Base-by-base conservation (phyloP, 2,888 invertebrate species). In the Congeria kusceri region DNA sequence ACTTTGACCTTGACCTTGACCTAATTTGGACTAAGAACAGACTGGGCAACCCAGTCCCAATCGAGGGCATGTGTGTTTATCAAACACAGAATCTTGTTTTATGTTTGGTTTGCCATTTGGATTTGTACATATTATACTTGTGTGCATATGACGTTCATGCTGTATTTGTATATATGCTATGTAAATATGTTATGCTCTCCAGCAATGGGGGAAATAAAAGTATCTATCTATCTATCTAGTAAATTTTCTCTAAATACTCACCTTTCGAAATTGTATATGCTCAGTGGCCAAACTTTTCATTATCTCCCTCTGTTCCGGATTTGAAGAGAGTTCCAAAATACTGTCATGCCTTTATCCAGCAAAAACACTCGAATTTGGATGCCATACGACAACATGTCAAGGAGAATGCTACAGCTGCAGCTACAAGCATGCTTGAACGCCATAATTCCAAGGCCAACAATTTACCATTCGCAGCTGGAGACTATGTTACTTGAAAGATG, bases 181-280 rank as follows among this genome's bases (percentile, higher is more conserved):
- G 4, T 4, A 9, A 9, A 32, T 9, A 9, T 32, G 32, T 9
- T 32, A 32, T 32, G 32, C 32, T 32, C 32, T 32, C 5, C 32
- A 32, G 9, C 9, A 32, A 32, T 9, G 4, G 32, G 4, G 32
- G 4, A 32, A 32, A 32, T 9, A 32, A 9, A 4, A 32, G 32
- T 32, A n/a, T n/a, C n/a, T n/a, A n/a, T n/a, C n/a, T n/a, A n/a
- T n/a, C n/a, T n/a, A n/a, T n/a, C n/a, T n/a, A n/a, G n/a, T n/a
- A n/a, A n/a, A n/a, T n/a, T n/a, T n/a, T n/a, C n/a, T 9, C 32
- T 5, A 63, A 67, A 27, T 83, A 70, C 53, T 77, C 69, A 28
- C 80, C 75, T 29, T 77, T 69, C 61, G 83, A 77, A 69, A 59
- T 80, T 11, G 44, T 77, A 15, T 79, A 66, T 71, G 76, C 70